Conservation (phyloP, 2,797 vertebrate genomes). For the Eulemur mongoz region DNA sequence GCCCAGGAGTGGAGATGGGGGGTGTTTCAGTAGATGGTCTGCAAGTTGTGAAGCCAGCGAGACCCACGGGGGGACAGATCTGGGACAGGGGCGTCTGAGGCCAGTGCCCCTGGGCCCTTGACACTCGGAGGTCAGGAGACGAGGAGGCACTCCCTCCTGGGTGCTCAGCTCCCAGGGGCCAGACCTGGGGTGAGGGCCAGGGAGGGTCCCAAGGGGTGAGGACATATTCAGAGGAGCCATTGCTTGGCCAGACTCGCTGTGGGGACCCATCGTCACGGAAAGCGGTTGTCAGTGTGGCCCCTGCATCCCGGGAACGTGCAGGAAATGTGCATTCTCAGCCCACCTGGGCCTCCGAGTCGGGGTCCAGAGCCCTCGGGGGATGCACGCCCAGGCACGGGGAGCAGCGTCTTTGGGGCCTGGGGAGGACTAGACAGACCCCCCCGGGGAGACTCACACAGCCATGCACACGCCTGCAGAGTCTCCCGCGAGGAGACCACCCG, state of each 20-base stretch:
- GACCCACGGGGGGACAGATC: not conserved
- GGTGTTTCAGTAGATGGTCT: not conserved
- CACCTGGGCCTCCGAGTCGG: not conserved
- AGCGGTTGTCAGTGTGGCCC: not conserved
- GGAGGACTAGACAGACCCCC: not conserved
- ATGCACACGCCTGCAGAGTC: not conserved
- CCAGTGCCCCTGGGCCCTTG: not conserved
- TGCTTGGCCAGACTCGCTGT: not conserved
- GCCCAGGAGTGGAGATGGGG: not conserved
- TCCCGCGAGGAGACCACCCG: not conserved
- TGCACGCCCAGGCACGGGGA: not conserved
- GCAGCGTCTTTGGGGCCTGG: not conserved
- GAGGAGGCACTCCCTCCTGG: not conserved
- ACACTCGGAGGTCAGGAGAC: not conserved
- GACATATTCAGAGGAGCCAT: not conserved
- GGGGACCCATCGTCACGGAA: not conserved
- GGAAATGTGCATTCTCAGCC: too few relatives aligned
- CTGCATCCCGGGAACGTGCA: accelerated
- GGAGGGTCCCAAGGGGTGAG: not conserved
- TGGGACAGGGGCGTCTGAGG: not conserved
- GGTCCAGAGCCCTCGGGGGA: not conserved
- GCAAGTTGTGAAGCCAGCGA: not conserved
- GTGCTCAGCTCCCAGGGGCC: not conserved
- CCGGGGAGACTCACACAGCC: not conserved
- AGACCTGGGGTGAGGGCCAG: too few relatives aligned